phyloP scores from a whole-genome alignment of 2,888 invertebrate genomes.

The Acleris cristana region DNA sequence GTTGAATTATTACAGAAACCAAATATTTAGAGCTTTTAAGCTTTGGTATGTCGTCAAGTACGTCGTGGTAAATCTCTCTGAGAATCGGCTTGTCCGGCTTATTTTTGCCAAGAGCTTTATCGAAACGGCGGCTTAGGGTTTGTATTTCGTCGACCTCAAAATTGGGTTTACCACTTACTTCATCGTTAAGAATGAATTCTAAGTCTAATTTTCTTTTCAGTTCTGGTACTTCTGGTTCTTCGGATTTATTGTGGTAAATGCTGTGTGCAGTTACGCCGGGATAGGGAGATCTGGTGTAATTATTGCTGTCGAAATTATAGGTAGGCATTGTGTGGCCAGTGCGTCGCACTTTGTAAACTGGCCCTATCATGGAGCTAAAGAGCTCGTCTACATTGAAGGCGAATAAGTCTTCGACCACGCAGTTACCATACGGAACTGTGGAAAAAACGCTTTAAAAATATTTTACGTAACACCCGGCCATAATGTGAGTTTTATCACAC shows the following conservation, averaged over 20 bases:
- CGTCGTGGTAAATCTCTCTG: not conserved
- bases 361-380: not conserved
- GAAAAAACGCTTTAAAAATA: not conserved
- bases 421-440: not conserved
- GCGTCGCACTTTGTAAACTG: not conserved
- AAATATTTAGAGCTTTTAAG: slow-evolving; percentile 37
- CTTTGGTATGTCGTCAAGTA: not conserved
- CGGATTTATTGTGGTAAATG: no score
- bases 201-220: no score
- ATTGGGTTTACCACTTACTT: not conserved
- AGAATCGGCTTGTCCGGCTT: not conserved
- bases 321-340: not conserved
- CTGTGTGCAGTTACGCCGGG: no score
- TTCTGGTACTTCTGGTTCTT: no score
- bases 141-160: not conserved
- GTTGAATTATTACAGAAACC: slow-evolving; percentile 46
- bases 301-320: no score
- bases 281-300: no score
- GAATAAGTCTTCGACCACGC: not conserved
- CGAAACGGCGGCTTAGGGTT: not conserved
- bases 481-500: no score
- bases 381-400: not conserved
- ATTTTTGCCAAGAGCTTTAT: not conserved
- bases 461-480: no score
- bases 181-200: no score